Evolutionary conservation across 2,113 vertebrate species (phyloP).

Genomic region (Cephalopterus ornatus): DNA sequence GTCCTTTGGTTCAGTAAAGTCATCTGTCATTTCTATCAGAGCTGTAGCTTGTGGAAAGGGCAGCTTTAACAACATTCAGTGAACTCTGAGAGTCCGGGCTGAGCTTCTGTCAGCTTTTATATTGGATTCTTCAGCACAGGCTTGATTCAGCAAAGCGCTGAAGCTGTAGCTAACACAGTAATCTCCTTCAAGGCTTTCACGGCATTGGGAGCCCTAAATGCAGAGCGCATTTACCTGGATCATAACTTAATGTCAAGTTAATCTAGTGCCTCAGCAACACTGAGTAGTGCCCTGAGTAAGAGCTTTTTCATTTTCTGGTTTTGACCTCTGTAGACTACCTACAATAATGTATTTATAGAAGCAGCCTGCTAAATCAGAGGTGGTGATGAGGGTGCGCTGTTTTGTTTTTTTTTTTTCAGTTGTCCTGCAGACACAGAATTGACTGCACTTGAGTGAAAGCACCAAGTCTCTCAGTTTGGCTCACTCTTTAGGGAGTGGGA

Average conservation of each 20-base stretch:
- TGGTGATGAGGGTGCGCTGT: background rate
- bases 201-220: background rate
- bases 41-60: background rate
- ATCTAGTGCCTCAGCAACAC: background rate
- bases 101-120: background rate
- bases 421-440: background rate
- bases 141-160: background rate
- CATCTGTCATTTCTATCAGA: background rate
- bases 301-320: background rate
- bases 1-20: conserved; percentile 22
- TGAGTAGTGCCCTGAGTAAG: background rate
- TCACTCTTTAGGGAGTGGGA: background rate
- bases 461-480: background rate
- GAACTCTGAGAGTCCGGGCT: background rate
- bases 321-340: background rate
- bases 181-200: background rate
- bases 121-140: background rate
- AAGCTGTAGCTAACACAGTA: background rate
- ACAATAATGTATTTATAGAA: background rate
- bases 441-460: background rate
- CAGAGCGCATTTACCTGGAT: background rate
- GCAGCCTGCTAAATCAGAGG: background rate
- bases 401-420: background rate
- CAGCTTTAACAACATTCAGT: background rate
- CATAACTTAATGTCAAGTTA: background rate